Base-by-base conservation (phyloP, 2,888 invertebrate species). In the Liopterus haemorrhoidalis region DNA sequence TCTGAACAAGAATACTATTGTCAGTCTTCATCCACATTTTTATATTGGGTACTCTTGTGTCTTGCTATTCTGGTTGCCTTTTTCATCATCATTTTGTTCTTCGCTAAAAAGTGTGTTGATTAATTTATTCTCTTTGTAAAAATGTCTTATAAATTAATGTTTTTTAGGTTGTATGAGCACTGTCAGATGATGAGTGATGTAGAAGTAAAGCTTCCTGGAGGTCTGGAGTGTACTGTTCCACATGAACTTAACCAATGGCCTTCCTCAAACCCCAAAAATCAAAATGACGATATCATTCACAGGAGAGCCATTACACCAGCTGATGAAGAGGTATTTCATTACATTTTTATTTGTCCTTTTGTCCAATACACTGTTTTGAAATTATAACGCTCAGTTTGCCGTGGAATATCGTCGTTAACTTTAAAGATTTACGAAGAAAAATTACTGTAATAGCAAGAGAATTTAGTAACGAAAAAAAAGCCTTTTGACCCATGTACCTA, bases 151-250 rank as follows among this genome's bases (percentile, higher is more conserved):
- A 22, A 15, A 24, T 42, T 21, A 19, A 16, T 41, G 9, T 46
- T 43, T 63, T 67, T 63, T 52, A 81, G 81, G 59, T 58, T 75
- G 18, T 81, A 79, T 66, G 68, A 71, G 45, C 75, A 72, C 49
- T 78, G 75, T 56, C 74, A 74, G 57, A 74, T 71, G 54, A 82
- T 82, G 79, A 73, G 75, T 57, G 76, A 82, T 54, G 78, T 84
- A 16, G 77, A 78, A 58, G 76, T 81, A 9, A 78, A 78, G 54
- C 63, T 84, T 49, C 84, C 84, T 15, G 76, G 76, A 35, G 82
- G 82, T 3, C 63, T 84, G 46, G 74, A 67, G 12, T 56, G 58
- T 4, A 54, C 52, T n/a, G 50, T 55, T 18, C 50, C 52, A 16
- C 51, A 52, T 21, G 55, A 59, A 19, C 51, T 54, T 15, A 49